These are phyloP conservation scores for Mobula hypostoma DNA, from an alignment of 2,113 vertebrate species.

Conservation along the genomic window DNA sequence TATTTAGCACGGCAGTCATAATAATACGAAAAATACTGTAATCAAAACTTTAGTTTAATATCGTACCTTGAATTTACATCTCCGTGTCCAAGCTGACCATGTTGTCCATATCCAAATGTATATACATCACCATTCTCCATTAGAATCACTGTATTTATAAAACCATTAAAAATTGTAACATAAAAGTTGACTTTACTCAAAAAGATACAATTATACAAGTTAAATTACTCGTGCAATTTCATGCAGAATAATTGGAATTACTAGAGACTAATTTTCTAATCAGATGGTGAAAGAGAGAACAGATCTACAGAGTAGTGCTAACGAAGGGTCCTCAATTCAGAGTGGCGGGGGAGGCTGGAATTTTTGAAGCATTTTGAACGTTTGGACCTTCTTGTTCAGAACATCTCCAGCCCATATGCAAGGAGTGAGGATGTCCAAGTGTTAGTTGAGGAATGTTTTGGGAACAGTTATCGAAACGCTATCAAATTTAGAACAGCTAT, in stretches of 20 bases:
- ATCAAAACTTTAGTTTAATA: constrained; percentile 42
- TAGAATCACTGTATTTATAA: constrained; percentile 71
- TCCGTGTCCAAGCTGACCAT: constrained; percentile 91
- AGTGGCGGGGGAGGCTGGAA: too few relatives aligned
- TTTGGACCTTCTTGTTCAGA: too few relatives aligned
- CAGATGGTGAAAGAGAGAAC: not conserved
- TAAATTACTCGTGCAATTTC: not conserved
- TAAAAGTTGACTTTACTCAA: not conserved
- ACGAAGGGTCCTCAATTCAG: too few relatives aligned
- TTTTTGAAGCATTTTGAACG: too few relatives aligned
- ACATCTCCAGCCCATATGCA: too few relatives aligned
- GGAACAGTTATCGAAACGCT: too few relatives aligned
- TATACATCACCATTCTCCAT: constrained; percentile 99
- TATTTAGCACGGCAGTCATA: not conserved
- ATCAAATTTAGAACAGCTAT: too few relatives aligned
- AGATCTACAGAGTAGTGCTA: not conserved
- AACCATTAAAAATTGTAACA: not conserved
- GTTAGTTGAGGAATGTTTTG: too few relatives aligned
- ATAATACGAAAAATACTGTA: constrained; percentile 31
- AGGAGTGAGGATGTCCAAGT: too few relatives aligned
- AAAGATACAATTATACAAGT: not conserved
- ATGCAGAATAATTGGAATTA: not conserved
- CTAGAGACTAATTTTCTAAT: not conserved
- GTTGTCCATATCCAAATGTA: constrained; percentile 95
- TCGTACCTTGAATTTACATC: constrained; percentile 92